Conservation (phyloP, 1,140 invertebrate species). For the Holotrichia oblita region DNA sequence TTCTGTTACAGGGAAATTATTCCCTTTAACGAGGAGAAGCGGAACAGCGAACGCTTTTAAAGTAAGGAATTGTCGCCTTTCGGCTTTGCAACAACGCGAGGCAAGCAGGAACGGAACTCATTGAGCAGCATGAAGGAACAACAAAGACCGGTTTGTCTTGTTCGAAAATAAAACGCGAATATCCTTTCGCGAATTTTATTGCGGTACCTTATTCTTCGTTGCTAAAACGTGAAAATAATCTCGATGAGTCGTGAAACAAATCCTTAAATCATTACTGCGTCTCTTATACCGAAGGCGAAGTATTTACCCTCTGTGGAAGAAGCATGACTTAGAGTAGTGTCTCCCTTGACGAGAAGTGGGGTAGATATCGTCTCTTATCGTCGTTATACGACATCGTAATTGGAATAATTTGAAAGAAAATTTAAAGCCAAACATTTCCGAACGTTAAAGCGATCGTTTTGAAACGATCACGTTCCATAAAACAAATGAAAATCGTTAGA, state of each 20-base stretch:
- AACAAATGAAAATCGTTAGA: conserved; percentile 21
- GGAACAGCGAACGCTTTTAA: not conserved
- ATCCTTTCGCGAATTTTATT: conserved; percentile 2
- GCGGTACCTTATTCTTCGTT: not conserved
- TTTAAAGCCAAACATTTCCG: conserved; percentile 20
- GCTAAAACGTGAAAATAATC: conserved; percentile 12
- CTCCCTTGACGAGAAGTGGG: not conserved
- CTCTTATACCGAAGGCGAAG: not conserved
- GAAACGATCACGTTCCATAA: conserved; percentile 2
- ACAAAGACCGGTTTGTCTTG: not conserved
- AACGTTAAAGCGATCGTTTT: conserved; percentile 11
- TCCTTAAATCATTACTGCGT: conserved; percentile 1
- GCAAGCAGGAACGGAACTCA: too few relatives aligned
- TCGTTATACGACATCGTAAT: conserved; percentile 7
- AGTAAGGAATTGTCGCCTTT: not conserved
- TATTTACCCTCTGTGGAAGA: not conserved
- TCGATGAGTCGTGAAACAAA: conserved; percentile 16
- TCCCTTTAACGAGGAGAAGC: conserved; percentile 4
- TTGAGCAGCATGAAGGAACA: not conserved
- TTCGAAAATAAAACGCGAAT: not conserved
- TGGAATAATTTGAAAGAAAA: conserved; percentile 21
- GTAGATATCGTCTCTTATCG: not conserved
- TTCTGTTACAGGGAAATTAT: not conserved
- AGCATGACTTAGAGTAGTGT: not conserved
- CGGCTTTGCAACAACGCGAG: not conserved